Base-by-base conservation (phyloP, 2,888 invertebrate genomes). In the Eudasyphora cyanicolor region DNA sequence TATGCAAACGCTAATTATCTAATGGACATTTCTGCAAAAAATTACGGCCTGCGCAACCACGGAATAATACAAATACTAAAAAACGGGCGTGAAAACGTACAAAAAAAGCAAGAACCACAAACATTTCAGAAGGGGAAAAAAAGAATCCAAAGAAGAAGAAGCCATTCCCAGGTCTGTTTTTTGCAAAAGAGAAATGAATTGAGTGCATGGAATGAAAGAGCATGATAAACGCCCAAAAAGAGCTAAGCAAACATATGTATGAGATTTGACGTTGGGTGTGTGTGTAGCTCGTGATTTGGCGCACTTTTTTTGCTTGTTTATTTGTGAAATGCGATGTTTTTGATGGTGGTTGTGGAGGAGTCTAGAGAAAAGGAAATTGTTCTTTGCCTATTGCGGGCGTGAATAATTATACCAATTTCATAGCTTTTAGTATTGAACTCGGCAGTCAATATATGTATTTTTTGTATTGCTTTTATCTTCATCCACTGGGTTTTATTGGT, bases 131-230 rank as follows among this genome's bases (percentile, higher is more conserved):
- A 78, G 82, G 67, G 86, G 87, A 24, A 57, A 21, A 57, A 57
- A 24, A 86, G 88, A 80, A 81, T 84, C 60, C 76, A 78, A 81
- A 75, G 51, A 80, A 79, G 78, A 84, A 88, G 88, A 90, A 71
- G 0, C n/a, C 32, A 89, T 87, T 88, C 90, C 90, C 90, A 90
- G 90, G 90, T 90, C 90, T 88, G 89, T 87, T 86, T 79, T 49
- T 76, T 76, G 70, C 54, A 76, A 71, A 35, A 74, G 38, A 82
- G 32, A 75, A 45, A 45, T 6, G 32, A 32, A 32, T 8, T 45
- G n/a, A 45, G 2, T 45, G 45, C 45, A 45, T 3, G n/a, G 2
- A 5, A 45, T 3, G n/a, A n/a, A 12, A 45, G n/a, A 10, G 45
- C n/a, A n/a, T 45, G 45, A 45, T 14, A 14, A 6, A 45, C 32